These are phyloP conservation scores for Novumbra hubbsi DNA, from an alignment of 2,797 vertebrate species.

Conservation along the genomic window DNA sequence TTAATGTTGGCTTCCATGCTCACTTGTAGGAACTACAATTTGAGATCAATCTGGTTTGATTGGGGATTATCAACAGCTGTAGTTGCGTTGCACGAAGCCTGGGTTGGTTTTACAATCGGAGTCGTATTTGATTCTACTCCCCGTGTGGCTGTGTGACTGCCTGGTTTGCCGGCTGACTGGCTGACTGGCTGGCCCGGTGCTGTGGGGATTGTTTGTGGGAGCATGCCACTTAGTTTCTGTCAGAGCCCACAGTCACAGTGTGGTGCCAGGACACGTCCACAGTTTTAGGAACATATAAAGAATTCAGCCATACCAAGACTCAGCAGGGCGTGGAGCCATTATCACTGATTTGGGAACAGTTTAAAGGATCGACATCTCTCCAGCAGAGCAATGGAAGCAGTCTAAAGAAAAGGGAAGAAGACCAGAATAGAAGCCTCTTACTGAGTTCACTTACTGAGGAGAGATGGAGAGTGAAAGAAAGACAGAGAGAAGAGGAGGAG, in stretches of 20 bases:
- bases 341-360: conserved; percentile 3
- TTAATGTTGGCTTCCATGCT: too few species aligned
- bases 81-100: background rate
- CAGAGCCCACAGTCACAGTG: background rate
- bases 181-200: background rate
- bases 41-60: background rate
- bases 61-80: background rate
- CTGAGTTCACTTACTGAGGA: background rate
- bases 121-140: background rate
- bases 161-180: background rate
- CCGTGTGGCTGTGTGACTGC: background rate
- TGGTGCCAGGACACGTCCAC: background rate
- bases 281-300: background rate
- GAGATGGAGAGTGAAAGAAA: background rate
- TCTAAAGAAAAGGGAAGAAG: background rate
- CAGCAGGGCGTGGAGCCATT: background rate
- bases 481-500: background rate
- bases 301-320: background rate
- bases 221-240: background rate
- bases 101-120: background rate
- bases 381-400: background rate
- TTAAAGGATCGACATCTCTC: background rate
- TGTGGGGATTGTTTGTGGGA: background rate
- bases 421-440: background rate
- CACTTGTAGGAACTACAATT: background rate